Base-by-base conservation (phyloP, 1,140 invertebrate genomes). In the Ceratosolen solmsi region DNA sequence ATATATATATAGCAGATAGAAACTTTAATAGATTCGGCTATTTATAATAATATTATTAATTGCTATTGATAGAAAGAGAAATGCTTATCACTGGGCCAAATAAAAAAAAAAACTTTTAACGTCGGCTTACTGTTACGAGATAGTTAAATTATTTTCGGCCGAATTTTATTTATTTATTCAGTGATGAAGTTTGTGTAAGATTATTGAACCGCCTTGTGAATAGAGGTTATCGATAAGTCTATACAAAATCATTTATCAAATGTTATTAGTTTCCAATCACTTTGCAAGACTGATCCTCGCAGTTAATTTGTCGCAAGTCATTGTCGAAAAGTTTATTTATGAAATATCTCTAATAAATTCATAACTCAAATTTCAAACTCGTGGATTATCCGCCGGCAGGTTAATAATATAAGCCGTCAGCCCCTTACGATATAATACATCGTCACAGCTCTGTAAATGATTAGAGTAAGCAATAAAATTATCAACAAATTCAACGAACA, bases 161-260 rank as follows among this genome's bases (percentile, higher is more conserved):
- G n/a, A n/a, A 63, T 33, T 63, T 17, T 30, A 33, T 63, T 63
- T 63, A 27, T 63, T 63, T 15, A 15, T 22, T 1, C 73, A 0
- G 20, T n/a, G 25, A 65, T 65, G 33, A 63, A 20, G 38, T 65
- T 76, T 58, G 9, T 22, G n/a, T 76, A 27, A 27, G 56, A 56
- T 76, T 27, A 2, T 41, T 8, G 25, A 46, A 4, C 9, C 15
- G 33, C 5, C 25, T 1, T 51, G 22, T 51, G 56, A 1, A 11
- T 0, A 15, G 33, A 17, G 51, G 1, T 58, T 38, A 58, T 46
- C 38, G 7, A 36, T 63, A 76, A 60, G 56, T 13, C 27, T 25
- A 25, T 13, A n/a, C 33, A 9, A 54, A 76, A 63, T 76, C 38
- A 58, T 63, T 60, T 46, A 7, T 76, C 56, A 27, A 63, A 63